phyloP scores from a whole-genome alignment of 2,888 invertebrate genomes.

The Leptinotarsa juncta region DNA sequence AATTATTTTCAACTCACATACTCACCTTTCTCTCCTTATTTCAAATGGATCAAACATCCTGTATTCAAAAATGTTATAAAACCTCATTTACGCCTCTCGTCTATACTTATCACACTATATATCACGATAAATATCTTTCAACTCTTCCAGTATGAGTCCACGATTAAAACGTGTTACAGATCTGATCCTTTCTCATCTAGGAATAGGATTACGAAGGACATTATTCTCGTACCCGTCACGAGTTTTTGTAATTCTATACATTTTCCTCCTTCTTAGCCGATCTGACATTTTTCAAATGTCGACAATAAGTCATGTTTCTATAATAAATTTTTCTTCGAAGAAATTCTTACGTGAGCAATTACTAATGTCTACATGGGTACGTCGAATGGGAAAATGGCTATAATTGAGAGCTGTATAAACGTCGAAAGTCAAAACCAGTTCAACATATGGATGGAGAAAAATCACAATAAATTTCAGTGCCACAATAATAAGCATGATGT shows the following conservation, averaged over 20 bases:
- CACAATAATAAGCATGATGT: background rate
- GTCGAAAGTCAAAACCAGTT: background rate
- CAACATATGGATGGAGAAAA: background rate
- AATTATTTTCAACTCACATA: too few species aligned
- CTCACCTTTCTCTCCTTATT: too few species aligned
- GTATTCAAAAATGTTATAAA: background rate
- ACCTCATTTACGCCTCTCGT: background rate
- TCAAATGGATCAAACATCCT: too few species aligned
- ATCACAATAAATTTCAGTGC: background rate
- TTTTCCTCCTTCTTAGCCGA: conserved; percentile 14
- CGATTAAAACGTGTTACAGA: background rate
- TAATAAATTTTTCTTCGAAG: conserved; percentile 27
- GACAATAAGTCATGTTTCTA: conserved; percentile 30
- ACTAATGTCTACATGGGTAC: conserved; percentile 34
- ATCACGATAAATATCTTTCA: background rate
- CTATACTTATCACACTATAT: background rate
- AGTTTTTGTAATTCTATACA: conserved; percentile 31
- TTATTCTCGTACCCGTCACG: conserved; percentile 28
- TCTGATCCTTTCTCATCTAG: background rate
- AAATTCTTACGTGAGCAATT: conserved; percentile 52
- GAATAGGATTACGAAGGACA: conserved; percentile 4
- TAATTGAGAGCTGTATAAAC: conserved; percentile 23
- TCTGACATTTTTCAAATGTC: conserved; percentile 28
- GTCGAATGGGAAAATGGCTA: conserved; percentile 30
- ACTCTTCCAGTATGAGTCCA: background rate